Percentiles rank a stretch among this genome's conserved stretches.
Evolutionary conservation across 2,113 vertebrate species (phyloP).

Genomic region (Pelodiscus sinensis): DNA sequence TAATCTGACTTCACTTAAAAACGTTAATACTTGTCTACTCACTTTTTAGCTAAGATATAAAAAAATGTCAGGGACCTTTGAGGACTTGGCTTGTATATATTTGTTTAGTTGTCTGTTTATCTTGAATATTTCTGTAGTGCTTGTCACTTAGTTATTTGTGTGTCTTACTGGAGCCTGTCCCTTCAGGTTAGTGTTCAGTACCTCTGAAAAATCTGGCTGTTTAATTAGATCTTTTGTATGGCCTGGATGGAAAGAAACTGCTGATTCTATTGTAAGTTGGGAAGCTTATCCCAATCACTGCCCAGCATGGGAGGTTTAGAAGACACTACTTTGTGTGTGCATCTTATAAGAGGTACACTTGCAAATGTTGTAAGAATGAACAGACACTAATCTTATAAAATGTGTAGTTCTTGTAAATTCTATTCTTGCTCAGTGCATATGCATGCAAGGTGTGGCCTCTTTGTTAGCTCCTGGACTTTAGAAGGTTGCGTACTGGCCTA

Average conservation of each 20-base stretch:
- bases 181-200: background rate
- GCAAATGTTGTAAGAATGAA: background rate
- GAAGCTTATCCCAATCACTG: background rate
- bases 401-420: background rate
- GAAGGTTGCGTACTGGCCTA: background rate
- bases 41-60: background rate
- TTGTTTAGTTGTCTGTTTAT: background rate
- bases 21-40: background rate
- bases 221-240: background rate
- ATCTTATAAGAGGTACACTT: background rate
- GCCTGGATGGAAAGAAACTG: background rate
- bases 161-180: background rate
- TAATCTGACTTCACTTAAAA: background rate
- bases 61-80: background rate
- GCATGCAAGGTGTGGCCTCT: background rate
- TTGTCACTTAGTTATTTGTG: background rate
- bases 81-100: background rate
- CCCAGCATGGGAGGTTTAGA: background rate
- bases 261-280: background rate
- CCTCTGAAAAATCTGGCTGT: background rate
- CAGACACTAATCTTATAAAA: background rate
- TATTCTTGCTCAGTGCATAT: background rate
- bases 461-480: background rate
- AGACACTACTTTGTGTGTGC: background rate
- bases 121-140: background rate